phyloP scores from a whole-genome alignment of 2,797 vertebrate genomes.

The Poecilia gillii region DNA sequence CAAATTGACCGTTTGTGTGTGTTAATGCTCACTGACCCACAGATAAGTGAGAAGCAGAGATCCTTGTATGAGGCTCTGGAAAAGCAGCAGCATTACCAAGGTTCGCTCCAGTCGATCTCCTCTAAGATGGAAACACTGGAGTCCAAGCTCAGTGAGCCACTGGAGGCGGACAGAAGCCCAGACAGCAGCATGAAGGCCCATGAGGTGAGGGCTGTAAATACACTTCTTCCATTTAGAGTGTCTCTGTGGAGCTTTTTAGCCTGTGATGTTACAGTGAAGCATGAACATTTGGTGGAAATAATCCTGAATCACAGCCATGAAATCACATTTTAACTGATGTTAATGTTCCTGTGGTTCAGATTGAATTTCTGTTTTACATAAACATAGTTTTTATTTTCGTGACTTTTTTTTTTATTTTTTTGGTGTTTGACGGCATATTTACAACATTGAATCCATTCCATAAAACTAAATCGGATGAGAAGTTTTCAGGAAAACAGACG shows the following conservation, averaged over 20 bases:
- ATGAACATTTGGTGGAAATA: neutral
- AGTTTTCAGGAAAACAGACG: neutral
- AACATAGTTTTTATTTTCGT: neutral
- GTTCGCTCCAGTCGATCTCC: constrained; percentile 93
- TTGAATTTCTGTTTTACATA: neutral
- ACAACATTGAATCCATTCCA: neutral
- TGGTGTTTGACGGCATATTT: neutral
- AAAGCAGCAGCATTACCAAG: constrained; percentile 94
- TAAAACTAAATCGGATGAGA: neutral
- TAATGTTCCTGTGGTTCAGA: neutral
- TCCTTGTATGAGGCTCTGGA: constrained; percentile 95
- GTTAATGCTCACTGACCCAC: neutral
- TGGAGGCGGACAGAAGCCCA: constrained; percentile 85
- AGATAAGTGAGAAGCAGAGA: constrained; percentile 98
- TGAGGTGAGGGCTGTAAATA: constrained; percentile 79
- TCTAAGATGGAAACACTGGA: constrained; percentile 95
- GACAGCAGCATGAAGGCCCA: constrained; percentile 92
- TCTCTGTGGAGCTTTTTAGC: neutral
- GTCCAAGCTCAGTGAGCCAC: constrained; percentile 86
- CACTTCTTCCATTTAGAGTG: neutral
- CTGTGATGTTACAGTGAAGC: neutral
- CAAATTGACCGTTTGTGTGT: neutral
- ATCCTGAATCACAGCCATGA: neutral
- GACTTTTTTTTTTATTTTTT: no score
- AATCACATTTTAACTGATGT: neutral